Evolutionary conservation across 2,113 vertebrate genomes (phyloP).

Genomic region (Phaethon lepturus): DNA sequence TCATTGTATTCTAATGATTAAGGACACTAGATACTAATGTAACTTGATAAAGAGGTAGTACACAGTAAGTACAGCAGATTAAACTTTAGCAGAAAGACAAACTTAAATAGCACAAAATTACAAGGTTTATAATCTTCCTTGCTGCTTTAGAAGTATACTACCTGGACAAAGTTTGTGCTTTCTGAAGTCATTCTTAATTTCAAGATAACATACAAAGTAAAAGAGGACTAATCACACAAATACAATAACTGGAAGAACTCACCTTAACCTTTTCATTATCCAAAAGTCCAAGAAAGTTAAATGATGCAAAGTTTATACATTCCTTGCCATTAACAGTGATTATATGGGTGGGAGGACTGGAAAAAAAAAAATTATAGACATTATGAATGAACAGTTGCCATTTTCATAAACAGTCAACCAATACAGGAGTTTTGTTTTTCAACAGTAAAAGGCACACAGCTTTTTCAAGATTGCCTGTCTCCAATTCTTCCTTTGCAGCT

Average conservation of each 20-base stretch:
- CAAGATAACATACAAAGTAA: neutral
- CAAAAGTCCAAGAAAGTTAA: constrained; percentile 95
- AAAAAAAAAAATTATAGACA: constrained; percentile 60
- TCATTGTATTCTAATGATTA: neutral
- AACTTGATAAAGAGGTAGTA: neutral
- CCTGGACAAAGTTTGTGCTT: neutral
- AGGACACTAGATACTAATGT: neutral
- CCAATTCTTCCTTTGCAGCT: neutral
- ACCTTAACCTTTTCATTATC: constrained; percentile 93
- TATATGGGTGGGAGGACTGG: constrained; percentile 91
- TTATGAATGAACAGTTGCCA: neutral
- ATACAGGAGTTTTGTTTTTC: neutral
- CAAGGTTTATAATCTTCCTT: neutral
- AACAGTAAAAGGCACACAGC: neutral
- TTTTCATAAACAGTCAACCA: neutral
- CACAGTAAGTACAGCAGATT: neutral
- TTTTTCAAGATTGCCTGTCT: neutral
- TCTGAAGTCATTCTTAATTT: neutral
- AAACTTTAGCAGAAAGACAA: neutral
- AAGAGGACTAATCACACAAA: neutral
- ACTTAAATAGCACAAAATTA: neutral
- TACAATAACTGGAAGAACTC: constrained; percentile 19
- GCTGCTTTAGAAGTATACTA: neutral
- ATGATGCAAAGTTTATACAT: constrained; percentile 94
- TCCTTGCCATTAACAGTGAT: constrained; percentile 92